Evolutionary conservation across 2,113 vertebrate species (phyloP), one percentile per base, ranked within the genome.

Genomic region (Notothenia coriiceps): DNA sequence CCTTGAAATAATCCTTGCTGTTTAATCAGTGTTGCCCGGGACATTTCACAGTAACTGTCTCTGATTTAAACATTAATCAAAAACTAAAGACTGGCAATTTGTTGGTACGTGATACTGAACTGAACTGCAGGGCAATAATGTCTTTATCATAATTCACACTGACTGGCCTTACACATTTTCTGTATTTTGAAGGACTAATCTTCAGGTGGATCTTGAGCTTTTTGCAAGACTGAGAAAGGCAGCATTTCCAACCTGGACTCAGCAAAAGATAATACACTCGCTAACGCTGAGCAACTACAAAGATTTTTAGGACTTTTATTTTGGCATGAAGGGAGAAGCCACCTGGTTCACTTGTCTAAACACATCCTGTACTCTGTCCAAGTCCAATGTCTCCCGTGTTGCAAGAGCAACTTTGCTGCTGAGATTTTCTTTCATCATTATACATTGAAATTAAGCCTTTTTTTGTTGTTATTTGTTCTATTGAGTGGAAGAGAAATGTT

Each of bases 221-320:
- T 55, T 85, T 80, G 66, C 72, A 83, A 73, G 74, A 79, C 59
- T 77, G 73, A 76, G 43, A 81, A 83, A 74, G 22, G 51, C 63
- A 85, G 20, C 74, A 61, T 88, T 90, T 91, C 78, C 82, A 82
- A 80, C 70, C 86, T 86, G 84, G 78, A 86, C 81, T 88, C 77
- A 77, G 68, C 54, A 46, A 68, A 78, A 89, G 69, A 87, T 86
- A 71, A 71, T 69, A 82, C 76, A 84, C 77, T 87, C 64, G 11
- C 80, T 80, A 85, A 88, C 80, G 80, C 88, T 83, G 79, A 89
- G 90, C 87, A 82, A 92, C 89, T 93, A 92, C 54, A 89, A 80
- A 87, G 79, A 90, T 84, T 52, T 89, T 80, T 79, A 67, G 72
- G 80, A 90, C 83, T 80, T 83, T 69, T 59, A 84, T 88, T 90